phyloP scores from a whole-genome alignment of 2,797 vertebrate genomes.

The Amazonetta brasiliensis region DNA sequence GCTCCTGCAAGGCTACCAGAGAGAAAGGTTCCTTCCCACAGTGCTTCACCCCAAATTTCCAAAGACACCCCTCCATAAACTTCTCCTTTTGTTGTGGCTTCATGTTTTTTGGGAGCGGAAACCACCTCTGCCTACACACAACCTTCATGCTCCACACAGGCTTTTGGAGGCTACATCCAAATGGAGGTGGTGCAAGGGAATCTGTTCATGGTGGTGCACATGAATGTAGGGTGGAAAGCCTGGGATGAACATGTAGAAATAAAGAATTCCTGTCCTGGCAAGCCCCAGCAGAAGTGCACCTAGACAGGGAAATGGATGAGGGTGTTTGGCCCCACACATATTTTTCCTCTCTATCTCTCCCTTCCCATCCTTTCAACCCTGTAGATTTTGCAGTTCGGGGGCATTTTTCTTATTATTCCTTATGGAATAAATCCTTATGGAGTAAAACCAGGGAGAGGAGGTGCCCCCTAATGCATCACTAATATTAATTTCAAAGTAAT shows the following conservation, averaged over 20 bases:
- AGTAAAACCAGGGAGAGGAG: background rate
- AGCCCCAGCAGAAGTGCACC: background rate
- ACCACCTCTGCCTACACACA: background rate
- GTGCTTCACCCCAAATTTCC: fast-evolving
- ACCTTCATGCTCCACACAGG: background rate
- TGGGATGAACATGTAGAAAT: background rate
- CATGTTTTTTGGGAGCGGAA: background rate
- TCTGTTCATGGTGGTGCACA: background rate
- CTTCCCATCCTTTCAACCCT: fast-evolving
- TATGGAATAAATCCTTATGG: background rate
- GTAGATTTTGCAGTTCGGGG: background rate
- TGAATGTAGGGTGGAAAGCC: background rate
- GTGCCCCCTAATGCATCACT: background rate
- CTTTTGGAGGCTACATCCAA: background rate
- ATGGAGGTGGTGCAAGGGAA: background rate
- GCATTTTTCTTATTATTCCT: background rate
- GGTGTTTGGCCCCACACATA: background rate
- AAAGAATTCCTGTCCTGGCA: background rate
- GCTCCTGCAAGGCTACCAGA: background rate
- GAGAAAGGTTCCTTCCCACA: background rate
- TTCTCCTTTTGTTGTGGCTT: background rate
- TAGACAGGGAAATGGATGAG: background rate
- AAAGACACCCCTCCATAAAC: background rate
- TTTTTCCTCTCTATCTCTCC: background rate
- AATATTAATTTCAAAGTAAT: slow-evolving; percentile 51